These are phyloP conservation scores for Pitta sordida DNA, from an alignment of 2,113 vertebrate genomes.

Conservation along the genomic window DNA sequence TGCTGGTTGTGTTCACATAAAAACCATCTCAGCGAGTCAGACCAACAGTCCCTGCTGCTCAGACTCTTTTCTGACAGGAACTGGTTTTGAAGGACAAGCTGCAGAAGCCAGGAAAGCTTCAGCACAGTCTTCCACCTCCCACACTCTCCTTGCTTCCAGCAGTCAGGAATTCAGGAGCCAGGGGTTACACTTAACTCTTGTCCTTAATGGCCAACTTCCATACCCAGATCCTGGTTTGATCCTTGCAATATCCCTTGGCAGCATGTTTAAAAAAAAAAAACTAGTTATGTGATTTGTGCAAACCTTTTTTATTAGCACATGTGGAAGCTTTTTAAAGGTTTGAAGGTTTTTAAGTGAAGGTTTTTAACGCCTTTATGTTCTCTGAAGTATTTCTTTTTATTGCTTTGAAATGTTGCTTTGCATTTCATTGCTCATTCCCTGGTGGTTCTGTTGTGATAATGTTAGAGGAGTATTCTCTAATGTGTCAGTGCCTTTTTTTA, in stretches of 20 bases:
- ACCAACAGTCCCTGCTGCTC: neutral
- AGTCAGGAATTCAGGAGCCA: neutral
- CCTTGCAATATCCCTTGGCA: neutral
- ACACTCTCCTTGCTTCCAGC: neutral
- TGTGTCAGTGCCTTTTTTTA: neutral
- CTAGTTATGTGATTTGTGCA: neutral
- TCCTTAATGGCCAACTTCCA: neutral
- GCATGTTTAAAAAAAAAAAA: neutral
- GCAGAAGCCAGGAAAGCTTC: neutral
- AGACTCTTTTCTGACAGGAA: neutral
- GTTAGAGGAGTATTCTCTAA: too few species aligned
- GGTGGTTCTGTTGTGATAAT: neutral
- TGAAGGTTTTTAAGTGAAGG: neutral
- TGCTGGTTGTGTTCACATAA: neutral
- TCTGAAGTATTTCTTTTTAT: neutral
- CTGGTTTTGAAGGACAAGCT: neutral
- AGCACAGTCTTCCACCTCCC: neutral
- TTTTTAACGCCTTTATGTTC: neutral
- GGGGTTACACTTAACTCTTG: neutral
- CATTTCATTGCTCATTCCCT: neutral
- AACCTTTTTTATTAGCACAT: neutral
- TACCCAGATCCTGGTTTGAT: neutral
- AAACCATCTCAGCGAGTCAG: neutral
- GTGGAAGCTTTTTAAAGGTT: neutral
- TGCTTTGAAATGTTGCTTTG: neutral